Evolutionary conservation across 1,140 invertebrate genomes (phyloP), one percentile per base, ranked within the genome.

Genomic region (Laupala kohalensis): DNA sequence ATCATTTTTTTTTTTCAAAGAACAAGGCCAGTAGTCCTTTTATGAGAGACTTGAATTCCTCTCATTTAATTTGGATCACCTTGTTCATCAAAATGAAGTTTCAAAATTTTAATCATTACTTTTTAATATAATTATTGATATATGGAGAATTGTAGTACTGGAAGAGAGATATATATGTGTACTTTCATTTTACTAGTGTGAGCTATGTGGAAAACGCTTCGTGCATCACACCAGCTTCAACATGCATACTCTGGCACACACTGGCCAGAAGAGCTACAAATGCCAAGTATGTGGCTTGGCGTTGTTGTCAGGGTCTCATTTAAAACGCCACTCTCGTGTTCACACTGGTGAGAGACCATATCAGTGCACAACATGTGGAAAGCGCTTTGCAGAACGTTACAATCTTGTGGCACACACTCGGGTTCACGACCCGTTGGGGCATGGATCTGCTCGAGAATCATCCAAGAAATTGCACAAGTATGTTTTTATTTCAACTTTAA

Each of bases 171-270:
- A n/a, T n/a, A n/a, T n/a, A n/a, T 53, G 37, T 2, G 19, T 53
- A 53, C 37, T 19, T 53, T 53, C 19, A 19, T 19, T 13, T 53
- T 53, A 4, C 37, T 53, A 53, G 80, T 89, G 88, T 77, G 86
- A 88, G 76, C 75, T 86, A 68, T 90, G 88, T 81, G 87, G 86
- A 30, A 89, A 89, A 80, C 84, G 86, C 70, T 89, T 89, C 78
- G 81, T 88, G 71, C 87, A 89, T 81, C 87, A 88, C 74, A 87
- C 87, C 63, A 88, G 87, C 15, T 77, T 77, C 68, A 73, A 71
- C 29, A 65, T 75, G 27, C 77, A 78, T 72, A 75, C 75, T 29
- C 29, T 76, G 12, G 74, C 74, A 12, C 79, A 80, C 72, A 75
- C 75, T 3, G 78, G 78, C 29, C 73, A 77, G 27, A 77, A 76